Evolutionary conservation across 2,797 vertebrate genomes (phyloP).

Genomic region (Stomatorhinus walkeri): DNA sequence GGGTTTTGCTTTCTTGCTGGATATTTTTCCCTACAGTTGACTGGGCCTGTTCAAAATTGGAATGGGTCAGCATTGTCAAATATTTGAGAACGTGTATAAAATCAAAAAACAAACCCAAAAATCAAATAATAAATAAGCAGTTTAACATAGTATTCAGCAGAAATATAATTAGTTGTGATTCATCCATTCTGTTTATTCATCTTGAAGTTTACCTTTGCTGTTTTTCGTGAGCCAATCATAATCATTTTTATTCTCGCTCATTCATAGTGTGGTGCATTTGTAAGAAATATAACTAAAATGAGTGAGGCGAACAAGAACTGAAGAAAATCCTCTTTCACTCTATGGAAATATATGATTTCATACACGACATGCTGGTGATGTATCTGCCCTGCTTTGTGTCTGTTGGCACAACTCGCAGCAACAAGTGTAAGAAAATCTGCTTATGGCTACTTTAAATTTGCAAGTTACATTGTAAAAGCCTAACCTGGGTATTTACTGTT

Average conservation of each 20-base stretch:
- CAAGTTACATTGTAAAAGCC: not conserved
- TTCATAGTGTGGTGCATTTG: not conserved
- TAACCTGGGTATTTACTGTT: not conserved
- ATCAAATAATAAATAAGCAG: not conserved
- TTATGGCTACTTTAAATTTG: not conserved
- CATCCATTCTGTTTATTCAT: not conserved
- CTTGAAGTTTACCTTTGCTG: not conserved
- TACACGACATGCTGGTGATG: not conserved
- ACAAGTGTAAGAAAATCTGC: not conserved
- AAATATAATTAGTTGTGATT: not conserved
- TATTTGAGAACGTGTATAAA: not conserved
- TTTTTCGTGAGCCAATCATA: not conserved
- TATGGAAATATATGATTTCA: not conserved
- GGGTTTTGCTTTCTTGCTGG: not conserved
- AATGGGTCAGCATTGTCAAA: not conserved
- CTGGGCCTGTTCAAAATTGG: not conserved
- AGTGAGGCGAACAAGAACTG: not conserved
- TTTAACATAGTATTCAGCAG: not conserved
- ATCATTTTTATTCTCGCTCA: not conserved
- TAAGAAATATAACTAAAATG: not conserved
- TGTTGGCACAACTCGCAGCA: not conserved
- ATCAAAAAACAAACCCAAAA: not conserved
- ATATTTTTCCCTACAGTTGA: not conserved
- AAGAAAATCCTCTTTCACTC: not conserved
- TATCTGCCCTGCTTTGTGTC: not conserved